Evolutionary conservation across 1,140 invertebrate genomes (phyloP).

Genomic region (Druon quercuslanigerum): DNA sequence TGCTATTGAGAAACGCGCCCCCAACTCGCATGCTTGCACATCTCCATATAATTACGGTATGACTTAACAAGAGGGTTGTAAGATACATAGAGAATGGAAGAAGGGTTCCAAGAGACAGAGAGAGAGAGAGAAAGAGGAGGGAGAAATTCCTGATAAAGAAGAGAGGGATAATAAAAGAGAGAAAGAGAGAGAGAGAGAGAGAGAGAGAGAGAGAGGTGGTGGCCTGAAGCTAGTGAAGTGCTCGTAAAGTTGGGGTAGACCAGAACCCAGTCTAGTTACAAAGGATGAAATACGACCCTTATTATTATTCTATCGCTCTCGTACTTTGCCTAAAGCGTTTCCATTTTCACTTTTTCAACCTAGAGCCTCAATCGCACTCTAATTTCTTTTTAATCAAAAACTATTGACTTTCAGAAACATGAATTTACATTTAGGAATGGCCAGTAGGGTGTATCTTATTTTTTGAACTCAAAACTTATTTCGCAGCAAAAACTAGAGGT

Average conservation of each 20-base stretch:
- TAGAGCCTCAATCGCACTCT: not conserved
- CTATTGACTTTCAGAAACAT: not conserved
- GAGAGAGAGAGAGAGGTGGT: not conserved
- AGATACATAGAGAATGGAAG: conserved; percentile 19
- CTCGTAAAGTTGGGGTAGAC: conserved; percentile 12
- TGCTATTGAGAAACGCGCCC: not conserved
- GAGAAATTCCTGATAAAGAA: not conserved
- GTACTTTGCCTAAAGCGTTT: conserved; percentile 7
- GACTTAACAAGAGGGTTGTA: conserved; percentile 7
- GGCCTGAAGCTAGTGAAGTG: conserved; percentile 29
- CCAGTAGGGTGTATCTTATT: too few relatives aligned
- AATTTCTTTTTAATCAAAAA: not conserved
- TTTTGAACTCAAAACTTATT: too few relatives aligned
- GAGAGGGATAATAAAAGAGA: not conserved
- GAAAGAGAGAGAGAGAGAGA: not conserved
- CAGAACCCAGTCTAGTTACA: not conserved
- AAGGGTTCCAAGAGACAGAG: not conserved
- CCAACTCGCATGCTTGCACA: conserved; percentile 28
- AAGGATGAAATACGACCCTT: conserved; percentile 10
- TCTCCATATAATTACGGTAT: conserved; percentile 38
- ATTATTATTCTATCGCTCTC: conserved; percentile 20
- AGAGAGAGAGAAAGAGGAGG: not conserved
- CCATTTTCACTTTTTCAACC: conserved; percentile 1
- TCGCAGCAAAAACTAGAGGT: too few relatives aligned
- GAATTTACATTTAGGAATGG: not conserved